Base-by-base conservation (phyloP, 2,797 vertebrate genomes). In the Adrianichthys oophorus region DNA sequence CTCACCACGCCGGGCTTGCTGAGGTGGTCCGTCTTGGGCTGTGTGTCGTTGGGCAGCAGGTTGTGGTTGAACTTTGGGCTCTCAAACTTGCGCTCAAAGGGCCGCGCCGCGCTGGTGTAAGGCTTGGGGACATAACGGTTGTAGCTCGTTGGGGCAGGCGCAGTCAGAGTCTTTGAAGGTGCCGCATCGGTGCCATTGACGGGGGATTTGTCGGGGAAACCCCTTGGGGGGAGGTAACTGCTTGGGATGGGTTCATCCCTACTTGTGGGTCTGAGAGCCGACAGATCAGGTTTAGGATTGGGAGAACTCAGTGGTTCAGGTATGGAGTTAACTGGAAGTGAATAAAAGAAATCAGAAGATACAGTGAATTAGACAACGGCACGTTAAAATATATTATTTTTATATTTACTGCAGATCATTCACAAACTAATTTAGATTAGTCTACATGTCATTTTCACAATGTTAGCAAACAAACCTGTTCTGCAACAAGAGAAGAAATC, bases 11-110 rank as follows among this genome's bases (percentile, higher is more conserved):
- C 0, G 77, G 89, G 73, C 59, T 90, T 92, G 24, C 60, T 18
- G 59, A 86, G 66, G 90, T 93, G 80, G 26, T 89, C 87, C 52
- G 94, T 80, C 89, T 91, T 23, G 88, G 89, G 78, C 62, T 89
- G 89, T 24, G 91, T 88, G 91, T 99, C 95, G 40, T 95, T 96
- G 72, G 95, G 95, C 88, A 99, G 89, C 76, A 99, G 94, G 80
- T 98, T 99, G 84, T 99, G 98, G 87, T 96, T 98, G 90, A 99
- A 98, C 85, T 99, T 99, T 0, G 96, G 97, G 74, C 97, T 98
- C 73, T 99, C 97, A 48, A 99, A 99, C 88, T 99, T 99, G 88
- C 97, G 95, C 82, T 99, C 93, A 53, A 96, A 98, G 2, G 94
- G 94, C 44, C 96, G 92, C 2, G 94, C 94, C 6, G 94, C 87